Evolutionary conservation across 2,888 invertebrate genomes (phyloP), one percentile per base, ranked within the genome.

Genomic region (Palloptera scutellata): DNA sequence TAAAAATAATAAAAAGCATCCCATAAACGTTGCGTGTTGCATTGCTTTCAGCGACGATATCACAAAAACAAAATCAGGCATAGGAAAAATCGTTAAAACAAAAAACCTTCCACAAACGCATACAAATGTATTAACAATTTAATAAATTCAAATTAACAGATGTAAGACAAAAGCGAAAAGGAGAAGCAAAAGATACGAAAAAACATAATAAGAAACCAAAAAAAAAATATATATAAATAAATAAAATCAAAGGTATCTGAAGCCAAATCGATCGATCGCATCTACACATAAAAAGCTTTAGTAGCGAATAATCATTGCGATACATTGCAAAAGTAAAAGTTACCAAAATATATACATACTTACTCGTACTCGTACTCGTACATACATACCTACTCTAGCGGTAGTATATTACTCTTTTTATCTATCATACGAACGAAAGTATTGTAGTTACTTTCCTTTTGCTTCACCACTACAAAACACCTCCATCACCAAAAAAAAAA

Each of bases 11-110:
- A n/a, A 62, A 69, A 70, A 73, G 73, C 75, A 78, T 77, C 72
- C 69, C 75, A 75, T 74, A 76, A 73, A 72, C 72, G 75, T 76
- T 77, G 76, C 74, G 75, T 75, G 74, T 74, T 76, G 74, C 72
- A 74, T 77, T 77, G 77, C 77, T 77, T 77, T 73, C 70, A 74
- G 72, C 73, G 73, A 74, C 73, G 77, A 76, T 73, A 73, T 78
- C 78, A 75, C 73, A 73, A 76, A 74, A 70, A 69, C 70, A 73
- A 54, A 53, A 64, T 53, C 55, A 60, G 51, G 64, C 61, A 61
- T 40, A 65, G 54, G n/a, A 42, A 45, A 53, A 53, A 43, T 43
- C 54, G 57, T 11, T 45, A 45, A 30, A 41, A 20, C 48, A 15
- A n/a, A 43, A 57, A 52, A 10, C 51, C 17, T 17, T n/a, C 45